Conservation (phyloP, 2,888 invertebrate genomes). For the Elysia crispata region DNA sequence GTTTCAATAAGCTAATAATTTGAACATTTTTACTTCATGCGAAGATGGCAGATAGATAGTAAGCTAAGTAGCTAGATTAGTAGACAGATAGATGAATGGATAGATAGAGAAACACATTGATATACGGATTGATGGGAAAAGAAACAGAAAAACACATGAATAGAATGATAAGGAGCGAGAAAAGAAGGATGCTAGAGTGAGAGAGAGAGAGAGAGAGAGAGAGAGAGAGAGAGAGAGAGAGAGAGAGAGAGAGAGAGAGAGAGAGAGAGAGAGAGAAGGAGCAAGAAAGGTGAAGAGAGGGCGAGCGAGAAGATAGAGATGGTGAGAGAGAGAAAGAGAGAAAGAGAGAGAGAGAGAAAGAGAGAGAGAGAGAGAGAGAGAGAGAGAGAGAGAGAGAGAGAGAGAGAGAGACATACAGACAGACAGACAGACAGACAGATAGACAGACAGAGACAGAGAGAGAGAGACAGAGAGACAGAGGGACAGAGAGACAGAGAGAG, state of each 20-base stretch:
- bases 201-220: background rate
- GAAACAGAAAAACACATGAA: background rate
- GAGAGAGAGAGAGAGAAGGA: conserved; percentile 1
- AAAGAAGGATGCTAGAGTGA: background rate
- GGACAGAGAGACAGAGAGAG: background rate
- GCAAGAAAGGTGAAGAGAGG: background rate
- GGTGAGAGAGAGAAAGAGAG: conserved; percentile 4
- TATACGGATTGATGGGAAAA: background rate
- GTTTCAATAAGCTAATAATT: too few species aligned
- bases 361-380: conserved; percentile 15
- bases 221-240: conserved; percentile 19
- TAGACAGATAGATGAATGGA: background rate
- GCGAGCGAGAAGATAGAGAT: background rate
- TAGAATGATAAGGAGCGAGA: background rate
- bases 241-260: conserved; percentile 25
- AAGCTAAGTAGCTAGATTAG: background rate
- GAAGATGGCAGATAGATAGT: too few species aligned
- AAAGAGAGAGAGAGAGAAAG: conserved; percentile 10
- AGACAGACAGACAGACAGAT: too few species aligned
- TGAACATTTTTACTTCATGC: too few species aligned
- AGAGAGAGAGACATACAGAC: too few species aligned
- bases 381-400: too few species aligned
- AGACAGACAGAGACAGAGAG: too few species aligned
- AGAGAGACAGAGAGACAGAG: conserved; percentile 11
- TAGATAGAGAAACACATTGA: background rate